Evolutionary conservation across 2,888 invertebrate genomes (phyloP), one percentile per base, ranked within the genome.

Genomic region (Lepidochitona cinerea): DNA sequence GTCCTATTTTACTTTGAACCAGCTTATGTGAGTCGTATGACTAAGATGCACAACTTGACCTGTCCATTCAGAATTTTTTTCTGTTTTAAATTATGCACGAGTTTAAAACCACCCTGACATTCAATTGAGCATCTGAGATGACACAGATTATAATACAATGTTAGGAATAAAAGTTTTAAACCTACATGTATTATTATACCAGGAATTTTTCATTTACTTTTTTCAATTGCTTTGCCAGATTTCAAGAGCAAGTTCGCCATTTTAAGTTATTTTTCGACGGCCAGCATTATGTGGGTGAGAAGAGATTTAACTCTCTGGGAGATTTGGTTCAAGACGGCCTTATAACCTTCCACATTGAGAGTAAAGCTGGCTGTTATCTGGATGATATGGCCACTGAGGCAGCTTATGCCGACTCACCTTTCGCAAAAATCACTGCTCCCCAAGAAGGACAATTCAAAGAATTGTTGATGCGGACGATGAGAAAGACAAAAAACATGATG

Each of bases 281-380:
- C 35, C 66, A 66, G 66, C 66, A 66, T 36, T 66, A 37, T 29
- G 66, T 66, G 18, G 66, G 66, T n/a, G 66, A 66, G 66, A 66
- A 66, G 23, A 35, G 66, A 5, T 66, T 66, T 37, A 37, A 66
- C 26, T 37, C 66, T 18, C 35, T 66, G 35, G n/a, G 12, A 2
- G 66, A 66, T 37, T 37, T 66, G 36, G 66, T 66, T 1, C 37
- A 35, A 29, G 66, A 66, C 35, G 66, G 66, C 5, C n/a, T 66
- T 7, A 66, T 66, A 23, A 66, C 66, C 35, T 37, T 66, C 5
- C 26, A 66, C 26, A 66, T 66, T 1, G 37, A 66, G 35, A n/a
- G 35, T 7, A 66, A 66, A 26, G 66, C 66, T 18, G 66, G 37
- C 18, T 23, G 23, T 23, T 66, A 66, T 37, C n/a, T 66, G 37